Base-by-base conservation (phyloP, 35 echinoderm and acorn worm genomes). In the Apostichopus californicus region DNA sequence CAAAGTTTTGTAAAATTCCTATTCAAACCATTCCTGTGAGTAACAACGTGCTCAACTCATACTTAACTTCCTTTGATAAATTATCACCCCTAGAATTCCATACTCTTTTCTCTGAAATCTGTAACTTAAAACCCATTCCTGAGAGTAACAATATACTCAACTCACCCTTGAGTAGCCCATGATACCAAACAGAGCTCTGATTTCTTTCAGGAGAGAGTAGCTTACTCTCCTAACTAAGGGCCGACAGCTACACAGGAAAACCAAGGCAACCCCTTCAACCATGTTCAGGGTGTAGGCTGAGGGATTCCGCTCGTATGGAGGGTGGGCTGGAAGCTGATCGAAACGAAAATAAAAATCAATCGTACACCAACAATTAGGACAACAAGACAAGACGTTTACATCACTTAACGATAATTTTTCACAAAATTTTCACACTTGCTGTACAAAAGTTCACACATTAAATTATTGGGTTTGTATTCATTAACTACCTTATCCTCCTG, bases 121-220 rank as follows among this genome's bases (percentile, higher is more conserved):
- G 34, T 46, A 46, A 46, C 34, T 46, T 46, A 46, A 46, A 46
- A 46, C 34, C 34, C 34, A 46, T 46, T 68, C 64, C 64, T 18
- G 9, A 14, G 64, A 14, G 4, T 68, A 4, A 18, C 25, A 28
- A 6, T 81, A 54, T 54, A 14, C 25, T 53, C 25, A 20, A 90
- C 95, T 98, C 86, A 98, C 97, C 94, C 95, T 94, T 81, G 97
- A 98, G 79, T 98, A 99, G 54, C 97, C 97, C n/a, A 99, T 87
- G 14, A 94, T 94, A 59, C 95, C 92, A 92, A 96, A 99, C n/a
- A 99, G 93, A 9, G 92, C 91, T 34, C 97, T 80, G 54, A 96
- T 91, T 93, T 98, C 97, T 83, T 98, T 98, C 23, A 98, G 57
- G 4, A 98, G 87, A 73, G 95, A 93, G 68, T 90, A 96, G 81